phyloP scores from a whole-genome alignment of 2,888 invertebrate species.

The Ceratothoa steindachneri region DNA sequence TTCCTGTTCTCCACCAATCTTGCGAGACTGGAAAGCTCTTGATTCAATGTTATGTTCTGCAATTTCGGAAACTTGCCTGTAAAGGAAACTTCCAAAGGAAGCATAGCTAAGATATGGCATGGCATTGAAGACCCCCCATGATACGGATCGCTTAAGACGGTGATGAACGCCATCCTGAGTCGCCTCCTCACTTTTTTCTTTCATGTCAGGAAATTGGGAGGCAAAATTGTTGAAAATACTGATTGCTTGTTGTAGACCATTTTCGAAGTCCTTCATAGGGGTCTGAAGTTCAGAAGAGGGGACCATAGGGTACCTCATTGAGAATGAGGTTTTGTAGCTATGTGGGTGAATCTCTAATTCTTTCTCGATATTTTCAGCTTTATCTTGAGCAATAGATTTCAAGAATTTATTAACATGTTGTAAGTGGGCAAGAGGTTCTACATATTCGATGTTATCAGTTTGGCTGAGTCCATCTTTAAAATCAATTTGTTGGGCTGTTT shows the following conservation, averaged over 20 bases:
- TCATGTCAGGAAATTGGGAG: slow-evolving; percentile 16
- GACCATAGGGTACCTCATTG: slow-evolving; percentile 10
- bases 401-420: slow-evolving; percentile 7
- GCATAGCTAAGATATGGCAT: slow-evolving; percentile 34
- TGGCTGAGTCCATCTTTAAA: slow-evolving; percentile 19
- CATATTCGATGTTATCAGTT: not conserved
- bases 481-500: slow-evolving; percentile 30
- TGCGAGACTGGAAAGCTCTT: slow-evolving; percentile 20
- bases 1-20: slow-evolving; percentile 30
- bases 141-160: slow-evolving; percentile 6
- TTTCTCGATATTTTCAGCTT: not conserved
- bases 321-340: slow-evolving; percentile 18
- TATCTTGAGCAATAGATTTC: not conserved
- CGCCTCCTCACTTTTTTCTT: not conserved
- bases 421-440: slow-evolving; percentile 16
- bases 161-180: slow-evolving; percentile 16
- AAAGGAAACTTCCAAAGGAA: slow-evolving; percentile 31
- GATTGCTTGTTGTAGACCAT: not conserved
- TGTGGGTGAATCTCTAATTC: not conserved
- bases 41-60: slow-evolving; percentile 31
- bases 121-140: not conserved
- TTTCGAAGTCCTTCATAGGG: not conserved
- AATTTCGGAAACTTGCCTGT: slow-evolving; percentile 34
- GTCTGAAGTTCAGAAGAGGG: not conserved
- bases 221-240: slow-evolving; percentile 23